Conservation (phyloP, 1,140 invertebrate species). For the Bombus waltoni region DNA sequence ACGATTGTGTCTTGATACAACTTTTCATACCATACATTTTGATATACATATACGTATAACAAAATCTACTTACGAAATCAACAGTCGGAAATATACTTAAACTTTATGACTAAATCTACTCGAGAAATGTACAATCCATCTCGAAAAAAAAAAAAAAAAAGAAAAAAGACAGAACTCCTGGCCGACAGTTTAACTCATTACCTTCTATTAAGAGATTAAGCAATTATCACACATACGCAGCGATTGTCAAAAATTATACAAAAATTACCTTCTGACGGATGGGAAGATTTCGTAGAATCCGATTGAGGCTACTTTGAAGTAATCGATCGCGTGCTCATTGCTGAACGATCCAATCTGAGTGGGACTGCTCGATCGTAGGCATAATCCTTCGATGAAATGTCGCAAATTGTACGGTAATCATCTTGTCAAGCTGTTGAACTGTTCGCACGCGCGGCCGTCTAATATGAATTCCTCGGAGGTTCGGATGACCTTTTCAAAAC, state of each 20-base stretch:
- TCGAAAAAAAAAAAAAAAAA: background rate
- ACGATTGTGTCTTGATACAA: no score
- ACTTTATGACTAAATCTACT: background rate
- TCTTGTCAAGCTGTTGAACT: constrained; percentile 34
- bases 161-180: background rate
- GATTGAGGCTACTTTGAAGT: background rate
- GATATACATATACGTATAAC: no score
- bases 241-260: background rate
- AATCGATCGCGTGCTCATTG: background rate
- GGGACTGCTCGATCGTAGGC: constrained; percentile 7
- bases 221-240: background rate
- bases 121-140: background rate
- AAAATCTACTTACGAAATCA: background rate
- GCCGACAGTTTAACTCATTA: background rate
- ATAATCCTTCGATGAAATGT: constrained; percentile 19
- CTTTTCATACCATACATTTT: no score
- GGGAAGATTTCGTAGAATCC: background rate
- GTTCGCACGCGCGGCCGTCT: background rate
- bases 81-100: no score
- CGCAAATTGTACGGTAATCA: constrained; percentile 46
- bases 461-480: constrained; percentile 40
- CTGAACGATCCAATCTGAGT: background rate
- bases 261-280: background rate
- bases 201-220: background rate
- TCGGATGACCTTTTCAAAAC: constrained; percentile 17